Conservation (phyloP, 1,140 invertebrate species). For the Campoletis sonorensis region DNA sequence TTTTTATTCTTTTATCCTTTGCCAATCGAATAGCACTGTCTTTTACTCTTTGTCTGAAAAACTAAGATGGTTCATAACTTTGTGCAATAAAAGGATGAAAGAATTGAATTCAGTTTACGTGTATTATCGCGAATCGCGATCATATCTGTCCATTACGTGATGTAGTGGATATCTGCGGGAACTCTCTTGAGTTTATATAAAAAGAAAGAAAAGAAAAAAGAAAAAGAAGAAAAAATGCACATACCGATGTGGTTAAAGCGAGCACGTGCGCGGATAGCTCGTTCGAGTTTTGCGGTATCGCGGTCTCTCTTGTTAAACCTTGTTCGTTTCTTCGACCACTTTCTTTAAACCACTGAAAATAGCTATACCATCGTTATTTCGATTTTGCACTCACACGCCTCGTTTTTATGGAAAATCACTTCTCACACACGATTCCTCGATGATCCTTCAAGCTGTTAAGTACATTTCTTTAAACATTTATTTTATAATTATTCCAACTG, state of each 20-base stretch:
- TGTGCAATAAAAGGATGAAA: too few species aligned
- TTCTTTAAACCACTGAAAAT: neutral
- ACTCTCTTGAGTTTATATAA: neutral
- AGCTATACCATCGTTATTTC: neutral
- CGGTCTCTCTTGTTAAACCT: neutral
- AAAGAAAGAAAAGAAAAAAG: neutral
- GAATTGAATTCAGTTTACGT: too few species aligned
- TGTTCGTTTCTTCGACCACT: neutral
- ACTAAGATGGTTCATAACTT: too few species aligned
- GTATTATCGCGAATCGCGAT: too few species aligned
- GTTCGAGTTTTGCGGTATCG: constrained; percentile 13
- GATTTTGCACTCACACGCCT: neutral
- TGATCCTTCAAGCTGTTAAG: too few species aligned
- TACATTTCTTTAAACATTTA: too few species aligned
- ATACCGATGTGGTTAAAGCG: constrained; percentile 19
- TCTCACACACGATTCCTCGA: too few species aligned
- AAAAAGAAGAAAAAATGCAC: neutral
- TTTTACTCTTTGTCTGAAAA: too few species aligned
- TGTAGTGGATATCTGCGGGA: neutral
- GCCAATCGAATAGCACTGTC: too few species aligned
- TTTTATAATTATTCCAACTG: too few species aligned
- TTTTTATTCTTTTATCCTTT: too few species aligned
- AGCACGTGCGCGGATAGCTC: constrained; percentile 2
- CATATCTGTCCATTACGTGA: neutral
- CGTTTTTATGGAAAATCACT: too few species aligned